These are phyloP conservation scores for Chromoteleia sp. DNA, from an alignment of 2,888 invertebrate species.

Conservation along the genomic window DNA sequence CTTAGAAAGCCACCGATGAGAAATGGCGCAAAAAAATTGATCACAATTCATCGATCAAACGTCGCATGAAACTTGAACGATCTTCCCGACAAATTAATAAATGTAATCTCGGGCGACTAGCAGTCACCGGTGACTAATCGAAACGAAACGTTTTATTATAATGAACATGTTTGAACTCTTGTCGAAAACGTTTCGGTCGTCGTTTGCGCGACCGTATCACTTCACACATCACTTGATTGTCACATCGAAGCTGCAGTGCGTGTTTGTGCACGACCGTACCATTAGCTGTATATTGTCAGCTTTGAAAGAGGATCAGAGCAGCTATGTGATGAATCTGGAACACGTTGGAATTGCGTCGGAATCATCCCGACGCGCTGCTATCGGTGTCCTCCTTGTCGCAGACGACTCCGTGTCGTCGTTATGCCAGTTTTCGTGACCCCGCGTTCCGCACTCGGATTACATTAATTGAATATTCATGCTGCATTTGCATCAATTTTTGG, in stretches of 20 bases:
- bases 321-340: slow-evolving; percentile 61
- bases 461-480: slow-evolving; percentile 80
- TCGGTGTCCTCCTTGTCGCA: slow-evolving; percentile 47
- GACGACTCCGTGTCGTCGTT: slow-evolving; percentile 62
- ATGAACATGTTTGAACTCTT: slow-evolving; percentile 18
- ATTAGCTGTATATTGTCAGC: slow-evolving; percentile 70
- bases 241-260: slow-evolving; percentile 28
- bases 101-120: not conserved
- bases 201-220: slow-evolving; percentile 28
- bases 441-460: slow-evolving; percentile 74
- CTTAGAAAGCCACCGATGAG: no score
- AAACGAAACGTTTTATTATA: slow-evolving; percentile 20
- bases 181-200: slow-evolving; percentile 10
- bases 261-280: slow-evolving; percentile 53
- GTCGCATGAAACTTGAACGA: not conserved
- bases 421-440: slow-evolving; percentile 67
- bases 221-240: slow-evolving; percentile 33
- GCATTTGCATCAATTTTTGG: slow-evolving; percentile 79
- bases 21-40: no score
- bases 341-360: slow-evolving; percentile 55
- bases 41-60: not conserved
- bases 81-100: not conserved
- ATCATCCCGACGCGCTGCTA: slow-evolving; percentile 46
- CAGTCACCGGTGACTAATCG: no score
- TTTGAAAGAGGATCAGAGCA: slow-evolving; percentile 66